phyloP scores from a whole-genome alignment of 2,888 invertebrate species.

The Synanthedon andrenaeformis region DNA sequence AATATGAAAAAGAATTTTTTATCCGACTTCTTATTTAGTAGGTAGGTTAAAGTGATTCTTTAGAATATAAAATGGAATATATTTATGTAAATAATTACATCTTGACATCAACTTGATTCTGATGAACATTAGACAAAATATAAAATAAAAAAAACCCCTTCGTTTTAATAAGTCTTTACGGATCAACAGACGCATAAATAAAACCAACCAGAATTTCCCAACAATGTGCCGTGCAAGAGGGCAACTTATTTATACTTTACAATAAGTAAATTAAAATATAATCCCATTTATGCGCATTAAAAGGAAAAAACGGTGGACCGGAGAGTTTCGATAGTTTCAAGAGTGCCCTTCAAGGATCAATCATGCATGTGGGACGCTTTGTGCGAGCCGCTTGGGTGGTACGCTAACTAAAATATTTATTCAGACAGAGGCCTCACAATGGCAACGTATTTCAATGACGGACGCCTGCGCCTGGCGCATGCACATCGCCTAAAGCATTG shows the following conservation, averaged over 20 bases:
- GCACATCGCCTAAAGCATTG: conserved; percentile 21
- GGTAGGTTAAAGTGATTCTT: too few relatives aligned
- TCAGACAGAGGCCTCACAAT: conserved; percentile 51
- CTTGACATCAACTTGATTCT: too few relatives aligned
- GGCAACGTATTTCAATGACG: conserved; percentile 62
- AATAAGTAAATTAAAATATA: conserved; percentile 3
- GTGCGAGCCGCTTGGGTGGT: conserved; percentile 58
- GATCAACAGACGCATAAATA: not conserved
- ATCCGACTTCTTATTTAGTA: too few relatives aligned
- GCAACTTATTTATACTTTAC: not conserved
- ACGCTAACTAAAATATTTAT: conserved; percentile 62
- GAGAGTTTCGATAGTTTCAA: conserved; percentile 9
- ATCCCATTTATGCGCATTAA: not conserved
- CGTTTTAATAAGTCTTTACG: too few relatives aligned
- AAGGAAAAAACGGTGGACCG: conserved; percentile 7
- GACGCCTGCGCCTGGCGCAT: conserved; percentile 6
- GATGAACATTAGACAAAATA: too few relatives aligned
- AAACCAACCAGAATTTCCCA: not conserved
- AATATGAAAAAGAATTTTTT: too few relatives aligned
- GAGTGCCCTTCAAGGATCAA: conserved; percentile 54
- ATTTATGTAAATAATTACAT: too few relatives aligned
- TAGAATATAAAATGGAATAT: too few relatives aligned
- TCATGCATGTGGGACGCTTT: conserved; percentile 46
- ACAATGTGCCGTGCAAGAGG: not conserved
- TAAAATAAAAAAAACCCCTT: too few relatives aligned